Evolutionary conservation across 2,797 vertebrate genomes (phyloP), one percentile per base, ranked within the genome.

Genomic region (Eurystomus glaucurus): DNA sequence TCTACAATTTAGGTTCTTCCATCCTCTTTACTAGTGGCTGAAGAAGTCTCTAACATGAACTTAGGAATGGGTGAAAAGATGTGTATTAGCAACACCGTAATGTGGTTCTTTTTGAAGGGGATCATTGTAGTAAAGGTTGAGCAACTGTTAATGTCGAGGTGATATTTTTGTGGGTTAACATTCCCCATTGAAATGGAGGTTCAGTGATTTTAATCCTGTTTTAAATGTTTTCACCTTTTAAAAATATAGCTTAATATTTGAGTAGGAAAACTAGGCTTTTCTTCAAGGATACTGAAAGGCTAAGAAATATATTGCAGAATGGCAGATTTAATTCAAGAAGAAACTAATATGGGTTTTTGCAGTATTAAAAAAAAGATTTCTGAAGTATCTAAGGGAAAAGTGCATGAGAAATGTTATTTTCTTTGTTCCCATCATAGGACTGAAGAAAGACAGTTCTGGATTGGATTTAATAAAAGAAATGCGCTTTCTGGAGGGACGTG

Each of bases 361-460:
- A 50, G 9, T 70, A 54, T 39, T 76, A 85, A 19, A 75, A 70
- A 62, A 58, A 29, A 14, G 78, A n/a, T n/a, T n/a, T 80, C 17
- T 91, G 46, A 87, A 94, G 55, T 25, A 52, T 9, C 16, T 11
- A 43, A 22, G 52, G 65, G 80, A 74, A 61, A 78, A 23, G 2
- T 12, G 9, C 11, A 1, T 57, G 14, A 88, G 22, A 66, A 85
- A 14, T 62, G 1, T 71, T 29, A 15, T 54, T 85, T 74, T 60
- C 70, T 96, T 92, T 97, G 81, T 87, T 97, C 87, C 74, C 80
- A 31, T 91, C 83, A 15, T 37, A 98, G 96, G 96, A 77, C 94
- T 98, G 99, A 99, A 97, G 98, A 98, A 77, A 99, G 99, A 76
- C 99, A 99, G 98, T 99, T 99, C 98, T 99, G 99, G 99, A 98